Conservation (phyloP, 2,888 invertebrate species). For the Suillia variegata region DNA sequence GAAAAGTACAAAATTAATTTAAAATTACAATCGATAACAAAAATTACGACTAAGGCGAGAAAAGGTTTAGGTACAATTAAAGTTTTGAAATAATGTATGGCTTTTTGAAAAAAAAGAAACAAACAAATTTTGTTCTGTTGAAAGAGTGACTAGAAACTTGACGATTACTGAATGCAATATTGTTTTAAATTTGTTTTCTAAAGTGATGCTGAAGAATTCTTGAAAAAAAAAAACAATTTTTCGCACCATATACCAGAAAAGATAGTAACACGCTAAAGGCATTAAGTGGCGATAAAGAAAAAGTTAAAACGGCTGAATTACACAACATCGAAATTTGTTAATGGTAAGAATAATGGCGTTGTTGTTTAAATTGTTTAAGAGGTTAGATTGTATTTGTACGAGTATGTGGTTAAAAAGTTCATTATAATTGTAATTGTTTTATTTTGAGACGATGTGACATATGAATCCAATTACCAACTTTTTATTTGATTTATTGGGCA, state of each 20-base stretch:
- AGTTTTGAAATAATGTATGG: no score
- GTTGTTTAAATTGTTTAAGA: not conserved
- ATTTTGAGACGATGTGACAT: not conserved
- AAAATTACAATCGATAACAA: slow-evolving; percentile 6
- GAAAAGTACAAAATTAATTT: slow-evolving; percentile 11
- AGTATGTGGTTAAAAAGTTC: no score
- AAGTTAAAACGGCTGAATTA: not conserved
- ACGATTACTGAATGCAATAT: no score
- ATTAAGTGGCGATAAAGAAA: not conserved
- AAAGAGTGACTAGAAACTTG: no score
- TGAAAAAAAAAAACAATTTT: not conserved
- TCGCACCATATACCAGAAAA: not conserved
- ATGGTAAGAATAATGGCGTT: not conserved
- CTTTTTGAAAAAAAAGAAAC: no score
- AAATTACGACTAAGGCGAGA: no score
- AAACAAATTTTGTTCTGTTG: no score
- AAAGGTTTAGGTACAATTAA: no score
- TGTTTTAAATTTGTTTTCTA: not conserved
- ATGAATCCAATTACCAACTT: not conserved
- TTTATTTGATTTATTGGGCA: not conserved
- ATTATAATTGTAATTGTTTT: no score
- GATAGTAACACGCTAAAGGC: no score
- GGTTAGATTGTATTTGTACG: not conserved
- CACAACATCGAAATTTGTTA: not conserved
- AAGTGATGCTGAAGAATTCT: not conserved